Evolutionary conservation across 2,113 vertebrate species (phyloP).

Genomic region (Epinephelus fuscoguttatus): DNA sequence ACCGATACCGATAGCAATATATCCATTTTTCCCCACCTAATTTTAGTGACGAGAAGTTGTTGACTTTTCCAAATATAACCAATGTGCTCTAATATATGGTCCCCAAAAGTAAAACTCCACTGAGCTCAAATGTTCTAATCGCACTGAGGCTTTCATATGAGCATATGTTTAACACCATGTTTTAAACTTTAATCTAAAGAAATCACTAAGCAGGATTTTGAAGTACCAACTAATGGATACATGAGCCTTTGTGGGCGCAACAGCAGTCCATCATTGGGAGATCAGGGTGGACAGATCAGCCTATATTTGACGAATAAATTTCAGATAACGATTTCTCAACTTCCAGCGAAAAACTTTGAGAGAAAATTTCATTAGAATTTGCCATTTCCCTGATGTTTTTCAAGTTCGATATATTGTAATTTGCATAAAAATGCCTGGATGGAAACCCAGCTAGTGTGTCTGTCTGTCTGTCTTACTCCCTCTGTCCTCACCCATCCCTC

Average conservation of each 20-base stretch:
- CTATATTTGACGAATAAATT: conserved; percentile 8
- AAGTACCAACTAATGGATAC: background rate
- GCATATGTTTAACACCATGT: background rate
- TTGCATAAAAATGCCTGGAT: conserved; percentile 66
- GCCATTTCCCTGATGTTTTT: conserved; percentile 42
- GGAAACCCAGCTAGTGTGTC: conserved; percentile 44
- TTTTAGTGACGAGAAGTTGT: background rate
- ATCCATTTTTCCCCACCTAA: too few species aligned
- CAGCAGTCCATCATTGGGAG: background rate
- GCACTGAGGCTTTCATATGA: background rate
- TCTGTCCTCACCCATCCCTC: conserved; percentile 60
- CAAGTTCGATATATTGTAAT: conserved; percentile 41
- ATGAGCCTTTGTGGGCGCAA: background rate
- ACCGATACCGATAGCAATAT: too few species aligned
- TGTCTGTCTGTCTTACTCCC: conserved; percentile 52
- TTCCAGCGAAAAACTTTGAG: conserved; percentile 16
- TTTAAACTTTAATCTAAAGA: background rate
- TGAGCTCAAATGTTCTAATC: background rate
- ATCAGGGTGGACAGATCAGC: conserved; percentile 14
- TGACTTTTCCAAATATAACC: background rate
- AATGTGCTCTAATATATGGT: background rate
- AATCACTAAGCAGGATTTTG: background rate
- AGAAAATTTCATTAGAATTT: conserved; percentile 27
- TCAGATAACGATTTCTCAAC: conserved; percentile 7
- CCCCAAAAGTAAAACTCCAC: background rate